Evolutionary conservation across 2,113 vertebrate species (phyloP).

Genomic region (Labeo catla): DNA sequence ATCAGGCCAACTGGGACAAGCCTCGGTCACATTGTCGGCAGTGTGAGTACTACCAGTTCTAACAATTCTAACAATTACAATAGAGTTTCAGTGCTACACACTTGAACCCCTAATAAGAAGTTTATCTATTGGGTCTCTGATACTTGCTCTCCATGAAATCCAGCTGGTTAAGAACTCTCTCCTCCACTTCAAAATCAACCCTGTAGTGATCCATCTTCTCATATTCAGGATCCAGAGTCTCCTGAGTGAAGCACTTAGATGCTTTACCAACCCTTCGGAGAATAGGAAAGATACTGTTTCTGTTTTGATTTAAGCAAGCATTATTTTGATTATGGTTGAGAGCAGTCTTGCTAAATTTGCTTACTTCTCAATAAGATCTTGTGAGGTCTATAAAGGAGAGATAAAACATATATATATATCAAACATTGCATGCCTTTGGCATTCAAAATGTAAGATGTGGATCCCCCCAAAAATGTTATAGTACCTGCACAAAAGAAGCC

Average conservation of each 20-base stretch:
- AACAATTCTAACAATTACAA: too few species aligned
- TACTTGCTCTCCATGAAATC: conserved; percentile 74
- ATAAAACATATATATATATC: not conserved
- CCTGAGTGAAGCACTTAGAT: conserved; percentile 52
- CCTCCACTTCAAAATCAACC: conserved; percentile 74
- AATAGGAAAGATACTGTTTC: not conserved
- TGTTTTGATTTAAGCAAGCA: not conserved
- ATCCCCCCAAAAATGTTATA: not conserved
- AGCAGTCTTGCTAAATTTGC: not conserved
- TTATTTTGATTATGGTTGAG: not conserved
- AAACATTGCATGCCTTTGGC: not conserved
- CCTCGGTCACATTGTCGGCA: too few species aligned
- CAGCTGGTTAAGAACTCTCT: conserved; percentile 70
- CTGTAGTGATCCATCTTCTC: conserved; percentile 73
- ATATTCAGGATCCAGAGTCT: conserved; percentile 65
- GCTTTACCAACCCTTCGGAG: conserved; percentile 69
- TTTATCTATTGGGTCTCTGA: not conserved
- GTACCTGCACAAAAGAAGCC: conserved; percentile 78
- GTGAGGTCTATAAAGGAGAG: conserved; percentile 70
- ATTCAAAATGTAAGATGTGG: not conserved
- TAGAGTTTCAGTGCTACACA: too few species aligned
- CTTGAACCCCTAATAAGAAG: not conserved
- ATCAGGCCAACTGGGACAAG: too few species aligned
- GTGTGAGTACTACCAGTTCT: too few species aligned
- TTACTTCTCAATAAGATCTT: conserved; percentile 74